A percentile compares a stretch with the other conserved stretches of the same genome.
Conservation (phyloP, 2,113 vertebrate genomes). For the Choloepus hoffmanni region DNA sequence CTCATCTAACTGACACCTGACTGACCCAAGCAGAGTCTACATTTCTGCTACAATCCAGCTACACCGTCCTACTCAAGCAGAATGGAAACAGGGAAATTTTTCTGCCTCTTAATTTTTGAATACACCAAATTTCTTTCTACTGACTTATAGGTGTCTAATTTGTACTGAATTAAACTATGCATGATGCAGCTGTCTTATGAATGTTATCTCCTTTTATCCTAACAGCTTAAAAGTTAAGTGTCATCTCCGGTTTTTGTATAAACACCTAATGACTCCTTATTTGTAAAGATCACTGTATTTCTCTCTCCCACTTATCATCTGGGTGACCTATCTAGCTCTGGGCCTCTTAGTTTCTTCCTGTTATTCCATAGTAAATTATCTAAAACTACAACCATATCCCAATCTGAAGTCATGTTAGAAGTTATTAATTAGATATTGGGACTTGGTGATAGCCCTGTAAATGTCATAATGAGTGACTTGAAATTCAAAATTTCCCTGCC, state of each 20-base stretch:
- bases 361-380: not conserved
- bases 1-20: not conserved
- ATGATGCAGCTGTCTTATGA: not conserved
- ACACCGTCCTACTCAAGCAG: not conserved
- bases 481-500: not conserved
- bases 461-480: not conserved
- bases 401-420: not conserved
- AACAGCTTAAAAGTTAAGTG: not conserved
- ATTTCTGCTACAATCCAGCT: not conserved
- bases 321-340: not conserved
- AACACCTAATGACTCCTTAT: not conserved
- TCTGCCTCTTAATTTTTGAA: not conserved
- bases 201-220: not conserved
- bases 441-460: not conserved
- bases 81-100: not conserved
- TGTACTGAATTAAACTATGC: not conserved
- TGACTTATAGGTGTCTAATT: not conserved
- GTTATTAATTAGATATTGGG: not conserved
- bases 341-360: not conserved
- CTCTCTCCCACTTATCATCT: not conserved
- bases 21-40: not conserved
- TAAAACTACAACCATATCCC: not conserved
- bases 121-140: not conserved
- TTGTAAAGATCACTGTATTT: not conserved
- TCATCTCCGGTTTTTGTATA: not conserved